Conservation (phyloP, 2,888 invertebrate species). For the Rhyacophila evoluta region DNA sequence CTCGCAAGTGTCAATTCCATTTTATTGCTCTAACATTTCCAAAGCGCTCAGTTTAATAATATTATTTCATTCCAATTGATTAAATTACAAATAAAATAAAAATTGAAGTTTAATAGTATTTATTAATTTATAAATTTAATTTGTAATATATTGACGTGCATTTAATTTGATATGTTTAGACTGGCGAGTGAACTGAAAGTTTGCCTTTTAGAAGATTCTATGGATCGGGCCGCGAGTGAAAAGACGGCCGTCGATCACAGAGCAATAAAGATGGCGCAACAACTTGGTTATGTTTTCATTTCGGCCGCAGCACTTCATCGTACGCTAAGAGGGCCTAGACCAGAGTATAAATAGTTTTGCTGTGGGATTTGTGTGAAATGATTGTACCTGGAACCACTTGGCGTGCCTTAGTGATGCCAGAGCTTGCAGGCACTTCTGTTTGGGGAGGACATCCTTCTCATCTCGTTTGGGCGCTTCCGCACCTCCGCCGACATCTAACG, state of each 20-base stretch:
- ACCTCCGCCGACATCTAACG: constrained; percentile 62
- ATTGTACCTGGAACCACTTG: constrained; percentile 99
- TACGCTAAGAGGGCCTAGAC: background rate
- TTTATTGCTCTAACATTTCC: constrained; percentile 53
- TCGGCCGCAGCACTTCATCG: background rate
- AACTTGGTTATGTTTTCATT: constrained; percentile 36
- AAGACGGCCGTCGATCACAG: constrained; percentile 39
- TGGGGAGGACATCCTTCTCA: constrained; percentile 96
- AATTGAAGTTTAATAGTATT: background rate
- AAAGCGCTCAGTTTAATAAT: constrained; percentile 26
- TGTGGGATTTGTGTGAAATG: constrained; percentile 45
- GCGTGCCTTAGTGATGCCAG: constrained; percentile 99
- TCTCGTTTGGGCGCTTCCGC: constrained; percentile 77
- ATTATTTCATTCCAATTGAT: background rate
- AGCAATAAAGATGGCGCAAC: constrained; percentile 54
- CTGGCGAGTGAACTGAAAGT: background rate
- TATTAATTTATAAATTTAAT: background rate
- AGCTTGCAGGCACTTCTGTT: constrained; percentile 99
- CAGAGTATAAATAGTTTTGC: background rate
- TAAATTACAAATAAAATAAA: background rate
- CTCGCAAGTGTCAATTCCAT: constrained; percentile 49
- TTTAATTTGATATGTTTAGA: background rate
- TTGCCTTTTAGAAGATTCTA: constrained; percentile 14
- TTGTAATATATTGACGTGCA: constrained; percentile 14
- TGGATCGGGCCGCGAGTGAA: background rate